Base-by-base conservation (phyloP, 2,888 invertebrate genomes). In the Brachyopa scutellaris region DNA sequence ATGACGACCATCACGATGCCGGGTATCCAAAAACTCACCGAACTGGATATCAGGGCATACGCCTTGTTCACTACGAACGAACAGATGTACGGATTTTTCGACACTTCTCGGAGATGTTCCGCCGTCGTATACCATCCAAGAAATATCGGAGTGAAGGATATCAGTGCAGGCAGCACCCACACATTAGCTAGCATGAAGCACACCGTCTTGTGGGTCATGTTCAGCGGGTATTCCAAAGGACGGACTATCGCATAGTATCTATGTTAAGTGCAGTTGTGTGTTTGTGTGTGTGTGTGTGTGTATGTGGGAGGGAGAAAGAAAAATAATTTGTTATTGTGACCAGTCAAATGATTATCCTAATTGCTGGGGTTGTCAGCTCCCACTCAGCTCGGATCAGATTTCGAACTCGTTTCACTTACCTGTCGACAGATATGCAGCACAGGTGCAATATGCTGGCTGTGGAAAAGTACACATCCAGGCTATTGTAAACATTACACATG, bases 401-500 rank as follows among this genome's bases (percentile, higher is more conserved):
- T 45, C 36, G 45, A 53, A 49, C 49, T 59, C 49, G 69, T 64
- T 57, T 64, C 62, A 70, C 88, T 88, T 91, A 93, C 85, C 93
- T 91, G 87, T 96, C 96, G 26, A 96, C 96, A 86, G 95, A 95
- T 86, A 96, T 98, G 90, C 98, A 98, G 89, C 98, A 97, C 64
- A 99, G 91, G 91, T 99, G 98, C 15, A 98, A 92, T 70, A 98
- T 97, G 9, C 97, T 97, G 0, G 97, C 97, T 0, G 95, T 97
- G 85, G 95, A 97, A 89, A 98, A 98, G 88, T 97, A 97, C 0
- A 99, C 98, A 90, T 99, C 98, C 85, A 98, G 92, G 1, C 97
- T 97, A 90, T 98, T 98, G 96, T 97, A 99, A 11, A 98, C 96
- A 90, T 98, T 97, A 90, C 98, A 98, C 95, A 97, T 96, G 87